Evolutionary conservation across 2,797 vertebrate species (phyloP).

Genomic region (Cryptoprocta ferox): DNA sequence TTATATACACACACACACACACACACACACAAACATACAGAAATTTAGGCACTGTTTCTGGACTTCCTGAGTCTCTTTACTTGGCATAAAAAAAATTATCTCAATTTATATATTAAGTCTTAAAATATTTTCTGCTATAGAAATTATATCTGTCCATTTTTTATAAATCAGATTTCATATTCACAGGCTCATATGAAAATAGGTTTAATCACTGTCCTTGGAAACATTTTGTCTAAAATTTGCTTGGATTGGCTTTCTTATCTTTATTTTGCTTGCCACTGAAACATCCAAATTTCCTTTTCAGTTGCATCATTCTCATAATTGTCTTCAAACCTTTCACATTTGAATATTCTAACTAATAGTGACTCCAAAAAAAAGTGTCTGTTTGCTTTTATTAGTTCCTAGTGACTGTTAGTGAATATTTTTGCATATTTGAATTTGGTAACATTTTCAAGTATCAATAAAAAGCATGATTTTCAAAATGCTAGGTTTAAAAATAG

Average conservation of each 20-base stretch:
- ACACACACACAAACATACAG: not conserved
- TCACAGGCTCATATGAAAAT: slow-evolving; percentile 25
- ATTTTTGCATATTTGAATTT: slow-evolving; percentile 38
- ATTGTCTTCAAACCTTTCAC: slow-evolving; percentile 10
- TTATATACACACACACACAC: not conserved
- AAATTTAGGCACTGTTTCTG: not conserved
- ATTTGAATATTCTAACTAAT: slow-evolving; percentile 48
- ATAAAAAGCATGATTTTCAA: slow-evolving; percentile 10
- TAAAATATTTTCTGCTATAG: not conserved
- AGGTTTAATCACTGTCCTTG: slow-evolving; percentile 24
- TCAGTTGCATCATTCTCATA: not conserved
- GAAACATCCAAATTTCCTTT: slow-evolving; percentile 21
- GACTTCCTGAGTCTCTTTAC: slow-evolving; percentile 18
- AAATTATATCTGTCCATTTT: slow-evolving; percentile 45
- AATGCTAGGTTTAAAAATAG: slow-evolving; percentile 46
- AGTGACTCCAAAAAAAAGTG: slow-evolving; percentile 24
- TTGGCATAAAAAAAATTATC: slow-evolving; percentile 44
- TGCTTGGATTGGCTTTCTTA: not conserved
- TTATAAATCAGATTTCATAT: not conserved
- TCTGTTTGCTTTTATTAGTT: slow-evolving; percentile 25
- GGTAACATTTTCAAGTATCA: slow-evolving; percentile 46
- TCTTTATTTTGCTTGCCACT: not conserved
- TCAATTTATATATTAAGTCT: slow-evolving; percentile 8
- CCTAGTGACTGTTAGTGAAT: slow-evolving; percentile 30
- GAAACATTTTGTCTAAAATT: slow-evolving; percentile 48